A percentile compares a stretch with the other conserved stretches of the same genome.
Evolutionary conservation across 2,113 vertebrate species (phyloP).

Genomic region (Pterocles gutturalis): DNA sequence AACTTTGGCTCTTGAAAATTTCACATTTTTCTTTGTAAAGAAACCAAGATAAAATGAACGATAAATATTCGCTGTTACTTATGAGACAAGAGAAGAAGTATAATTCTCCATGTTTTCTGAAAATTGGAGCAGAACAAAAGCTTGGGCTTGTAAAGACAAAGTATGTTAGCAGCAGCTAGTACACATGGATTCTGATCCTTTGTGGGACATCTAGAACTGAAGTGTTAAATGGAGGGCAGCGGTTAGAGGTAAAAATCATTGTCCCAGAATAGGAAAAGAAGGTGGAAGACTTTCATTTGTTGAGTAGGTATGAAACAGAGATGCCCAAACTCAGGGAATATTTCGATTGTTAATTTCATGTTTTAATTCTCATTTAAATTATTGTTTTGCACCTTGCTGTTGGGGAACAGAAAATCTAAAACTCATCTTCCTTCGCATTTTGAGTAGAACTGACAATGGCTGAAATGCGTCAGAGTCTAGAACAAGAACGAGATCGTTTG

Average conservation of each 20-base stretch:
- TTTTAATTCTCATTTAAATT: background rate
- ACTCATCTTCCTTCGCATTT: background rate
- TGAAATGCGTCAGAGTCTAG: slow-evolving; percentile 97
- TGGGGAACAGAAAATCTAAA: background rate
- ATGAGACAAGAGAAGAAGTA: background rate
- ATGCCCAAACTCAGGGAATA: background rate
- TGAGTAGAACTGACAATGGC: slow-evolving; percentile 95
- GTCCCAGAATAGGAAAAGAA: background rate
- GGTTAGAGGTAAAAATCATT: too few relatives aligned
- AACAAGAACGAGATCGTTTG: slow-evolving; percentile 92
- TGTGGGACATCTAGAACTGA: background rate
- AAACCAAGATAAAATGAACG: background rate
- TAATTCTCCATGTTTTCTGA: background rate
- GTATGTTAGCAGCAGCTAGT: background rate
- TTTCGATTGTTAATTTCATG: background rate
- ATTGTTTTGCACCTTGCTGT: background rate
- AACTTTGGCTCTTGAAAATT: background rate
- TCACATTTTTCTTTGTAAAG: background rate
- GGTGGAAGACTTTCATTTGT: background rate
- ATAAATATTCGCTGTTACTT: background rate
- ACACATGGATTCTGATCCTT: background rate
- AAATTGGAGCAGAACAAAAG: background rate
- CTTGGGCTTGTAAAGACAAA: background rate
- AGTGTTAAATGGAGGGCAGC: too few relatives aligned
- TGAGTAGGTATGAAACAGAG: background rate